phyloP scores from a whole-genome alignment of 2,797 vertebrate genomes.

The Ibycter americanus region DNA sequence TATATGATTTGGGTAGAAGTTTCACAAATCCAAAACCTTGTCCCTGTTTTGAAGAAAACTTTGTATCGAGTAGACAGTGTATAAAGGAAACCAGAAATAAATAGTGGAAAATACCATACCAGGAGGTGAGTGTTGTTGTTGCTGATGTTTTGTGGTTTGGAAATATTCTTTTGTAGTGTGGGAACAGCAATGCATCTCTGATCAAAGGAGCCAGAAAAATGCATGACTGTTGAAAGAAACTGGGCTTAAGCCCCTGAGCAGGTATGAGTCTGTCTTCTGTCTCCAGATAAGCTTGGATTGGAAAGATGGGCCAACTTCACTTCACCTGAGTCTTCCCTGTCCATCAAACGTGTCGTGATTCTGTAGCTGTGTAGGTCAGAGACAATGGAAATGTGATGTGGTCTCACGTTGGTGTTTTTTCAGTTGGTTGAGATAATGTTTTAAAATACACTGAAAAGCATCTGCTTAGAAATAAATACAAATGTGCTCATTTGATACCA shows the following conservation, averaged over 20 bases:
- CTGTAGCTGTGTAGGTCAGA: fast-evolving
- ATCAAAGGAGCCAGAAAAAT: neutral
- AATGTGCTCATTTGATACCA: neutral
- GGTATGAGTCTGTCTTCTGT: neutral
- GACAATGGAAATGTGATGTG: fast-evolving
- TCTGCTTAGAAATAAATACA: neutral
- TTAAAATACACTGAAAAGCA: neutral
- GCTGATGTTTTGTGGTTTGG: neutral
- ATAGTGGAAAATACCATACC: neutral
- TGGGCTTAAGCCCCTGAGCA: neutral
- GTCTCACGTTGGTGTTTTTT: neutral
- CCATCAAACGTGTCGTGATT: fast-evolving
- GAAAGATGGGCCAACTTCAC: neutral
- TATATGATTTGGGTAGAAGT: neutral
- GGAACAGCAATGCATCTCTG: neutral
- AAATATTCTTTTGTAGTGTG: neutral
- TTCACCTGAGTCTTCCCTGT: neutral
- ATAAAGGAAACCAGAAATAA: neutral
- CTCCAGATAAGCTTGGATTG: neutral
- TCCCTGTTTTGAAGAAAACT: neutral
- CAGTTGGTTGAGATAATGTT: neutral
- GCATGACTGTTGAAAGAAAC: neutral
- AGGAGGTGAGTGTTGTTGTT: neutral
- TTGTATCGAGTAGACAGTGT: fast-evolving
- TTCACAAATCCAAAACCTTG: neutral